Conservation (phyloP, 2,888 invertebrate genomes). For the Drosophila peninsularis region DNA sequence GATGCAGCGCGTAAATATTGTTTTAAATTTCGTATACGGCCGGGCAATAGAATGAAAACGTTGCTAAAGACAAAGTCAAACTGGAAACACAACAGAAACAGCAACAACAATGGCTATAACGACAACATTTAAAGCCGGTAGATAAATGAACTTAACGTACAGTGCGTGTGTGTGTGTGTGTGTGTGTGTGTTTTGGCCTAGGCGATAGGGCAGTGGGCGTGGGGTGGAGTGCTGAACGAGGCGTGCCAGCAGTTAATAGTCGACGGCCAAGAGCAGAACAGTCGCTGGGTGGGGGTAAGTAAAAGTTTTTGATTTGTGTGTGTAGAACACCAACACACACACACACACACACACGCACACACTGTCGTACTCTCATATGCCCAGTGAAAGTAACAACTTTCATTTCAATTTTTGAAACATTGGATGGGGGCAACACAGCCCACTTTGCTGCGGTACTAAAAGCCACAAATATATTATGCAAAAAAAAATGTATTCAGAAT, state of each 20-base stretch:
- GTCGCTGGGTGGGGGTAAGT: constrained; percentile 41
- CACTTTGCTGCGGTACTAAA: constrained; percentile 34
- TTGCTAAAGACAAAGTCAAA: constrained; percentile 41
- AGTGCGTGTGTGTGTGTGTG: constrained; percentile 22
- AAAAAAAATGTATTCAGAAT: constrained; percentile 1
- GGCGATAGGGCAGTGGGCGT: background rate
- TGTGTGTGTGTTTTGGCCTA: constrained; percentile 13
- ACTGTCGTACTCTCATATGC: constrained; percentile 22
- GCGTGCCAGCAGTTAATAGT: constrained; percentile 57
- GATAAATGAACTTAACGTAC: constrained; percentile 67
- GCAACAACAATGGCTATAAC: constrained; percentile 17
- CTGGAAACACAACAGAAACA: constrained; percentile 28
- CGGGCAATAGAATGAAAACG: constrained; percentile 51
- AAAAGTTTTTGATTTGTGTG: constrained; percentile 77
- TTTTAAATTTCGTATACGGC: constrained; percentile 68
- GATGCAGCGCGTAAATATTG: constrained; percentile 68
- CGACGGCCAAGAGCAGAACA: constrained; percentile 18
- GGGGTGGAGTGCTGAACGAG: constrained; percentile 21
- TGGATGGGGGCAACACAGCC: background rate
- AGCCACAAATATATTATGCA: constrained; percentile 51
- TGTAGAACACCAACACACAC: constrained; percentile 37
- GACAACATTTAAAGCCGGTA: constrained; percentile 40
- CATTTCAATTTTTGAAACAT: constrained; percentile 45
- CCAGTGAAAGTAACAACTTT: constrained; percentile 73
- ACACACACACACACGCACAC: constrained; percentile 1